Evolutionary conservation across 2,797 vertebrate species (phyloP), one percentile per base, ranked within the genome.

Genomic region (Poeciliopsis infans): DNA sequence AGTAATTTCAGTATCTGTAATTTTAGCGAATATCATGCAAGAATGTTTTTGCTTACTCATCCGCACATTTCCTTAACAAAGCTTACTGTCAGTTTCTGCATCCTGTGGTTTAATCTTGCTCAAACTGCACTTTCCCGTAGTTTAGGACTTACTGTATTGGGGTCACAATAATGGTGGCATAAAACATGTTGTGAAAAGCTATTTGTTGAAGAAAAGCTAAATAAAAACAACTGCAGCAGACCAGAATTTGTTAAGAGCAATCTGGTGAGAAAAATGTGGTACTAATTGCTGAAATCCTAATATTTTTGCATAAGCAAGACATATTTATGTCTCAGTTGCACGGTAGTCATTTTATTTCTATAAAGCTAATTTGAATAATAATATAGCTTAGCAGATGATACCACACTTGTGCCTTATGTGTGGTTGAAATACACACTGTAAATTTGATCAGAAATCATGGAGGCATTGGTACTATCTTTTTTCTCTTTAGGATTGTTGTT

Each of bases 31-130:
- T 68, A 76, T 59, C 28, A 70, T 39, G 59, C 36, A 69, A 10
- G 5, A 31, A 33, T 70, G 74, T 87, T 89, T 87, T 89, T 91
- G 89, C 79, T 0, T 77, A 90, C 86, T 94, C 91, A 94, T 88
- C 45, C 59, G 36, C 51, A 57, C 23, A 51, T 87, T 85, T 91
- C 82, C 86, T 83, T 53, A 41, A 31, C 69, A 78, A 43, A 79
- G 46, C 76, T 71, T 57, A 53, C 77, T 88, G 81, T 90, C 89
- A 74, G 70, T 69, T 78, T 84, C 18, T 5, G 79, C 81, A 91
- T 94, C 93, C 93, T 93, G 20, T 20, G 66, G 28, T 83, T 80
- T 94, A 93, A 94, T 94, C 94, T 93, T 10, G 5, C 71, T 71
- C 36, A 57, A 81, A 89, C 86, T 66, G 82, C 31, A 79, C 70